Percentiles rank a stretch among this genome's conserved stretches.
Conservation (phyloP, 1,140 invertebrate species). For the Vanessa tameamea region DNA sequence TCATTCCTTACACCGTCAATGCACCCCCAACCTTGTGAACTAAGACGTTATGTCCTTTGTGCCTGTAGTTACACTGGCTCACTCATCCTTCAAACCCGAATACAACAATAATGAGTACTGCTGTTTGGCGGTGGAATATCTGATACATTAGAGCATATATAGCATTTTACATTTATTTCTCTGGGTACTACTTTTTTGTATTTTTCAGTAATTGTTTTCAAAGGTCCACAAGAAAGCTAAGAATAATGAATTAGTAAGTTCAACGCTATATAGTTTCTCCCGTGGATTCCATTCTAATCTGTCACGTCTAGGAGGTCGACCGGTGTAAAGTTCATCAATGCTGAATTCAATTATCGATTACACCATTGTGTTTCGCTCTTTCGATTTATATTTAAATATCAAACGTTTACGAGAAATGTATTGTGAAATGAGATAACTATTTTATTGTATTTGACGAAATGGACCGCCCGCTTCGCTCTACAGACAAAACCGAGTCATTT, state of each 20-base stretch:
- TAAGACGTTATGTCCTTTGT: no score
- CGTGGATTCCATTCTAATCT: slow-evolving; percentile 77
- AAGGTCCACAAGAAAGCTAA: no score
- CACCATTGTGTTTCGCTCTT: slow-evolving; percentile 79
- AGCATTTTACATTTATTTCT: no score
- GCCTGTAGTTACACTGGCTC: no score
- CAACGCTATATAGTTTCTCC: slow-evolving; percentile 56
- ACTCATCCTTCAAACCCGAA: no score
- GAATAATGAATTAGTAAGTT: slow-evolving; percentile 32
- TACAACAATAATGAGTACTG: no score
- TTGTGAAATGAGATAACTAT: slow-evolving; percentile 74
- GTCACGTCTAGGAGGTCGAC: slow-evolving; percentile 77
- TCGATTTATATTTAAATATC: slow-evolving; percentile 80
- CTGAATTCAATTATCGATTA: slow-evolving; percentile 80
- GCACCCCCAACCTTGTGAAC: no score
- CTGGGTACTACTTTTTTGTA: no score
- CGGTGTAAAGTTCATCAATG: slow-evolving; percentile 80
- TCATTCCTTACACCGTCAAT: no score
- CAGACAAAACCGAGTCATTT: slow-evolving; percentile 9
- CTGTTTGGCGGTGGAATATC: no score
- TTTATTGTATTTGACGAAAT: slow-evolving; percentile 70
- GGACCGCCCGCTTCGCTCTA: slow-evolving; percentile 56
- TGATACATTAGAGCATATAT: no score
- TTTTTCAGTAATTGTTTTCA: no score
- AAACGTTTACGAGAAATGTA: slow-evolving; percentile 75